Conservation (phyloP, 2,113 vertebrate genomes). For the Deroptyus accipitrinus region DNA sequence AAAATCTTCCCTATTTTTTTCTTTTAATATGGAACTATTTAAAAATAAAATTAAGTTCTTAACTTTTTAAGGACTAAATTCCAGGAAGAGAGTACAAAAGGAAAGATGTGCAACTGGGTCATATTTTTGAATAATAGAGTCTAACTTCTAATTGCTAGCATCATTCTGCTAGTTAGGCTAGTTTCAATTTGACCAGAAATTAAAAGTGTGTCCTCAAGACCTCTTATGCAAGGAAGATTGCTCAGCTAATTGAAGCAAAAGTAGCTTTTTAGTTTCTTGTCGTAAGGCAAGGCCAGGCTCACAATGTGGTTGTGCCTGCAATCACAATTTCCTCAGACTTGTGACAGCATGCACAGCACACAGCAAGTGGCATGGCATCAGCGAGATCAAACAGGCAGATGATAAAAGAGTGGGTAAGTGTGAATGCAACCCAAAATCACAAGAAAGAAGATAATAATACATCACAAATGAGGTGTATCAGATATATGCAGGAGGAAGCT, state of each 20-base stretch:
- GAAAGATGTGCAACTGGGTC: background rate
- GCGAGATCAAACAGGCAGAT: background rate
- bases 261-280: background rate
- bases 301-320: background rate
- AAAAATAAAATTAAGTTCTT: background rate
- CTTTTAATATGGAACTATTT: background rate
- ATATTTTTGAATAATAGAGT: background rate
- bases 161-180: background rate
- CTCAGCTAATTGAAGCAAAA: background rate
- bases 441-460: background rate
- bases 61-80: background rate
- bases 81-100: background rate
- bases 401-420: background rate
- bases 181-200: background rate
- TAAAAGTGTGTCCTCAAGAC: background rate
- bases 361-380: background rate
- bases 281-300: background rate
- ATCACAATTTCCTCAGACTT: background rate
- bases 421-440: background rate
- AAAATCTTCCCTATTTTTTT: background rate
- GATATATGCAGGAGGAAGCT: background rate
- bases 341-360: background rate
- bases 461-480: background rate
- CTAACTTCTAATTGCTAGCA: background rate
- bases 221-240: background rate